phyloP scores from a whole-genome alignment of 1,140 invertebrate species.

The Atta colombica region DNA sequence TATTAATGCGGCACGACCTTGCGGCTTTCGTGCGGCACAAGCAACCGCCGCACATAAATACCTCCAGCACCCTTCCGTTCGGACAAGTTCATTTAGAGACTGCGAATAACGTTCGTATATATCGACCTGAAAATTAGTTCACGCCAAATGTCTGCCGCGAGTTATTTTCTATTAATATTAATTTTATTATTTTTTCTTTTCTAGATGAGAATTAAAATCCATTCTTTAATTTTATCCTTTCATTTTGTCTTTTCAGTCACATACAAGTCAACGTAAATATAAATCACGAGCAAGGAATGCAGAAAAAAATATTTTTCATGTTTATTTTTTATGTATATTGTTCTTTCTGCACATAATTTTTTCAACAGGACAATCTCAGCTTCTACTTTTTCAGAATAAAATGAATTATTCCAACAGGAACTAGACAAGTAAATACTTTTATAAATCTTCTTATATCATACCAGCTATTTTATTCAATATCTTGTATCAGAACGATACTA shows the following conservation, averaged over 20 bases:
- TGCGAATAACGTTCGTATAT: background rate
- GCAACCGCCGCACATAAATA: constrained; percentile 69
- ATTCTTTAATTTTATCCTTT: no score
- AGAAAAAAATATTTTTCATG: background rate
- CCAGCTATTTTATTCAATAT: background rate
- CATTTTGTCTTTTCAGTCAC: background rate
- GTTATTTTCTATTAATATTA: background rate
- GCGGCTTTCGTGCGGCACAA: constrained; percentile 75
- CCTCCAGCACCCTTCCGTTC: constrained; percentile 64
- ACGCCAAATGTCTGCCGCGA: background rate
- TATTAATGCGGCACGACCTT: constrained; percentile 82
- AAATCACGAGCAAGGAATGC: background rate
- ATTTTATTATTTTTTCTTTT: background rate
- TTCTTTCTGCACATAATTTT: background rate
- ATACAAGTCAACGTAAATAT: background rate
- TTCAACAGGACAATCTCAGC: background rate
- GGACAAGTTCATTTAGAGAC: constrained; percentile 71
- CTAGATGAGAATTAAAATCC: constrained; percentile 8
- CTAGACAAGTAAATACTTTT: background rate
- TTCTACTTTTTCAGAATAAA: background rate
- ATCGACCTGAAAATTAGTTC: constrained; percentile 38
- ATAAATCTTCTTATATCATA: background rate
- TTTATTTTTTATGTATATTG: background rate
- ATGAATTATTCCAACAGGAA: background rate
- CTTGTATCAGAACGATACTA: constrained; percentile 20